These are phyloP conservation scores for Rutpela maculata DNA, from an alignment of 2,888 invertebrate species.

Conservation along the genomic window DNA sequence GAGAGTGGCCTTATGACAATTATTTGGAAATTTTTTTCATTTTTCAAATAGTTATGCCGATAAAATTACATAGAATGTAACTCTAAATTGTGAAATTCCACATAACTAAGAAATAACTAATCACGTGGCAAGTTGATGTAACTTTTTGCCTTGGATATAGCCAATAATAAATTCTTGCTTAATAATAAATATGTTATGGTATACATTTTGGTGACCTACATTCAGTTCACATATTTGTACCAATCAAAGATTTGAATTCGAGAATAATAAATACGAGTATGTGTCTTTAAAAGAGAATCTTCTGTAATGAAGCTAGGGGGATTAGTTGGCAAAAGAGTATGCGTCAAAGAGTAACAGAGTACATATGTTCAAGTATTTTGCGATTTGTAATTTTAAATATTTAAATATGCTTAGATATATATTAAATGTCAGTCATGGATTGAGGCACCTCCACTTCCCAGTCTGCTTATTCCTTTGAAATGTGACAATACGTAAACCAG, in stretches of 20 bases:
- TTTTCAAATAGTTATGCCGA: not conserved
- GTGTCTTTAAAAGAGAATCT: not conserved
- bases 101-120: not conserved
- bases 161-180: not conserved
- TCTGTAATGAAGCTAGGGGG: not conserved
- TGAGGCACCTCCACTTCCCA: no score
- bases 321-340: no score
- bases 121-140: not conserved
- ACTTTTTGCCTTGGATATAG: not conserved
- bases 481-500: no score
- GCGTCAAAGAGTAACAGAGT: no score
- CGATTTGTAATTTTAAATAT: no score
- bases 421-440: no score
- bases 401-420: no score
- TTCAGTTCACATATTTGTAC: not conserved
- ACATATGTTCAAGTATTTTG: no score
- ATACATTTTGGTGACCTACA: not conserved
- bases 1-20: no score
- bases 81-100: not conserved
- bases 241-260: not conserved
- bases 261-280: not conserved
- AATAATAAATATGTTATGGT: not conserved
- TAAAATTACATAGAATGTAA: not conserved
- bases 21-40: not conserved
- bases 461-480: no score